Conservation (phyloP, 1,140 invertebrate genomes). For the Tyrophagus putrescentiae region DNA sequence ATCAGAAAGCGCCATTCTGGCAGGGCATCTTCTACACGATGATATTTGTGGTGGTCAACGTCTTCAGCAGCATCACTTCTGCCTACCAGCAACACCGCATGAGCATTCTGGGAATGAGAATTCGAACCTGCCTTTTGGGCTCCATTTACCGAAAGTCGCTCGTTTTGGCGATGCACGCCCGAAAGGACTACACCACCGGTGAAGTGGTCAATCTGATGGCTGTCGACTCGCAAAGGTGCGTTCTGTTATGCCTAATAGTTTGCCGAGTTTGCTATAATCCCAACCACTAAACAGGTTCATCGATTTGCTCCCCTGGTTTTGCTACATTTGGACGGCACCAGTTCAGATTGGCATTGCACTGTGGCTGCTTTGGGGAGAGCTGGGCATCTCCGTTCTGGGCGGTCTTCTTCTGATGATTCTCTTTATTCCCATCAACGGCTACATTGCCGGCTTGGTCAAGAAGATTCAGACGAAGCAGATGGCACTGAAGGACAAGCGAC, state of each 20-base stretch:
- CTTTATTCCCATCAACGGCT: slow-evolving; percentile 37
- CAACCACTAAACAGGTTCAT: slow-evolving; percentile 18
- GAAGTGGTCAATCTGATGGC: slow-evolving; percentile 27
- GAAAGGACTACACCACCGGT: slow-evolving; percentile 26
- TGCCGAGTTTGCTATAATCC: slow-evolving; percentile 30
- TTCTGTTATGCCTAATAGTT: no score
- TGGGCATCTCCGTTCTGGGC: slow-evolving; percentile 66
- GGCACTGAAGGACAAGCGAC: slow-evolving; percentile 32
- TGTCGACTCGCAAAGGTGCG: slow-evolving; percentile 24
- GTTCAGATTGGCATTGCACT: slow-evolving; percentile 33
- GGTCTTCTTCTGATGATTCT: slow-evolving; percentile 76
- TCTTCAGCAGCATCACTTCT: background rate
- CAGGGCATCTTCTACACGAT: slow-evolving; percentile 67
- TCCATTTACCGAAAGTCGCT: slow-evolving; percentile 29
- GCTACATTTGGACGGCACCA: slow-evolving; percentile 32
- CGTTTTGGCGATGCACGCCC: slow-evolving; percentile 34
- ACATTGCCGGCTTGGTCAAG: slow-evolving; percentile 34
- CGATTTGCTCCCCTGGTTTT: slow-evolving; percentile 25
- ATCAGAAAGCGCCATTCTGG: slow-evolving; percentile 55
- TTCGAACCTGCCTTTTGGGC: slow-evolving; percentile 28
- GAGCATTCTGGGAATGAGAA: slow-evolving; percentile 22
- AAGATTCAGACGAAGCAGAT: slow-evolving; percentile 35
- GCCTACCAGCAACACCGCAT: slow-evolving; percentile 11
- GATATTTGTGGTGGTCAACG: slow-evolving; percentile 29
- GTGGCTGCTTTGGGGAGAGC: slow-evolving; percentile 35